phyloP scores from a whole-genome alignment of 2,113 vertebrate species.

The Mixornis gularis region DNA sequence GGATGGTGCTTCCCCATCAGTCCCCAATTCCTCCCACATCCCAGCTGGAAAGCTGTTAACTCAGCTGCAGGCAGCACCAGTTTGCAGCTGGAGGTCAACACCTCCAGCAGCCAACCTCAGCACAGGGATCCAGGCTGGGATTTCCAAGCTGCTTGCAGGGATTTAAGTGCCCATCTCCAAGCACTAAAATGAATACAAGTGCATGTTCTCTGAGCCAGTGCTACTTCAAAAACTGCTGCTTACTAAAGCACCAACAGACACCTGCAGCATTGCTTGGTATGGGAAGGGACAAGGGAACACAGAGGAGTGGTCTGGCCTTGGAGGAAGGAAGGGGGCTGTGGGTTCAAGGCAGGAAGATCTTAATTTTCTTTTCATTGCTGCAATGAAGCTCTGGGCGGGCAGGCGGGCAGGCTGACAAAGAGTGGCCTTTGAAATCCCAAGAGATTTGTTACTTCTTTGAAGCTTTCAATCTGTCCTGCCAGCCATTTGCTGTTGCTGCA shows the following conservation, averaged over 20 bases:
- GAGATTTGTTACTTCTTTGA: neutral
- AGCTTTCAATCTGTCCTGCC: neutral
- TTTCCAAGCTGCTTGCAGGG: neutral
- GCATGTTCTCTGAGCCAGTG: rapidly evolving
- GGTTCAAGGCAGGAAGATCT: neutral
- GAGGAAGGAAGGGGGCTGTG: neutral
- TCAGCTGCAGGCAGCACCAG: neutral
- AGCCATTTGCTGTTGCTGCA: neutral
- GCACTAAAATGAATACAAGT: neutral
- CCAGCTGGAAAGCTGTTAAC: neutral
- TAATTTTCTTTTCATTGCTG: neutral
- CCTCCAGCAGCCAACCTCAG: neutral
- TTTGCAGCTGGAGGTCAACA: neutral
- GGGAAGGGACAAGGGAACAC: neutral
- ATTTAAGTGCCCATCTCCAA: rapidly evolving
- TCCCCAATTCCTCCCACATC: neutral
- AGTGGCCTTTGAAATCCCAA: neutral
- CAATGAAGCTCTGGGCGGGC: neutral
- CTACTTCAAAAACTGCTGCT: neutral
- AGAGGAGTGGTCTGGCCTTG: neutral
- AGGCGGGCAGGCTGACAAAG: neutral
- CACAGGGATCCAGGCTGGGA: rapidly evolving
- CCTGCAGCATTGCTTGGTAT: neutral
- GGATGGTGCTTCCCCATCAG: rapidly evolving
- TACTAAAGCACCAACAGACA: neutral